These are phyloP conservation scores for Cervus canadensis DNA, from an alignment of 2,113 vertebrate genomes.

Conservation along the genomic window DNA sequence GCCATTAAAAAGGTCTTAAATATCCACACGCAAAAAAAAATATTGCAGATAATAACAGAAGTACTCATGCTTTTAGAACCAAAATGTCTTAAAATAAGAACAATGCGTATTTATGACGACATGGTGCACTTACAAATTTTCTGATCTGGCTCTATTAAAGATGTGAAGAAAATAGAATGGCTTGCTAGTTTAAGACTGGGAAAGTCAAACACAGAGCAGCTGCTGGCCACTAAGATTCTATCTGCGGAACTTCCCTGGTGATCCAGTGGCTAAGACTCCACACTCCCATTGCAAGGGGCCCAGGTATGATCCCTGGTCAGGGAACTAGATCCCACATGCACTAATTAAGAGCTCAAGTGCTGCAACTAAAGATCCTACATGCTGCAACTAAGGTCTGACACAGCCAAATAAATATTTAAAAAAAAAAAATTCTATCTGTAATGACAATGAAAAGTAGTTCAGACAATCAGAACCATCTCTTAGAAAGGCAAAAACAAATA, in stretches of 20 bases:
- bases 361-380: not conserved
- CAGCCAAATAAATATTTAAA: not conserved
- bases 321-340: not conserved
- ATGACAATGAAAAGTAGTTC: not conserved
- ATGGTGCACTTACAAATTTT: not conserved
- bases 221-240: not conserved
- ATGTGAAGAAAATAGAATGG: not conserved
- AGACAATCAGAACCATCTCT: constrained; percentile 22
- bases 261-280: not conserved
- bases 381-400: not conserved
- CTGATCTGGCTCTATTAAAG: constrained; percentile 29
- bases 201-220: not conserved
- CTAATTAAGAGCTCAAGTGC: not conserved
- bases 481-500: not conserved
- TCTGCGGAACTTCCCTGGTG: not conserved
- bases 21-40: not conserved
- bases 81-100: constrained; percentile 67
- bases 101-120: constrained; percentile 63
- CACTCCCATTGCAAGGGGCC: not conserved
- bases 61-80: constrained; percentile 19
- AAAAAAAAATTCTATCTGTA: not conserved
- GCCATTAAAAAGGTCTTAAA: constrained; percentile 61
- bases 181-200: constrained; percentile 9
- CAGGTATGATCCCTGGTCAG: not conserved
- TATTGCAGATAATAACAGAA: constrained; percentile 48